These are phyloP conservation scores for Tamias sibiricus DNA, from an alignment of 2,113 vertebrate genomes.

Conservation along the genomic window DNA sequence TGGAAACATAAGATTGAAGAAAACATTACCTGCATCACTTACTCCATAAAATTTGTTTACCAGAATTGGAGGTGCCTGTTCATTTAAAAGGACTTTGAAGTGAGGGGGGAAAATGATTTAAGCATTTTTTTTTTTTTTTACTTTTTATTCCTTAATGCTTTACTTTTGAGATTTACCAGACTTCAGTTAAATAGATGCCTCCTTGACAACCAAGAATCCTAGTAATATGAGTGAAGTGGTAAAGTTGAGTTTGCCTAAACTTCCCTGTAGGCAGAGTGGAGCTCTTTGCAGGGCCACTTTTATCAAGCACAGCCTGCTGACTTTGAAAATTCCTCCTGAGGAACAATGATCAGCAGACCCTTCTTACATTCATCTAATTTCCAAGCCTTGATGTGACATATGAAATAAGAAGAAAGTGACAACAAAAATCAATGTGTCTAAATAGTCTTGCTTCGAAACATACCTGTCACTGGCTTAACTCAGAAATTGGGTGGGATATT, in stretches of 20 bases:
- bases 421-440: constrained; percentile 87
- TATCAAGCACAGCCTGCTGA: constrained; percentile 74
- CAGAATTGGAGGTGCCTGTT: constrained; percentile 76
- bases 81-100: constrained; percentile 84
- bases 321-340: constrained; percentile 84
- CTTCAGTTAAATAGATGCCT: constrained; percentile 75
- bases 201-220: constrained; percentile 64
- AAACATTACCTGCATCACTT: constrained; percentile 81
- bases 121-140: not conserved
- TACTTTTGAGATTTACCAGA: constrained; percentile 73
- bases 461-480: constrained; percentile 78
- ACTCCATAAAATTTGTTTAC: constrained; percentile 82
- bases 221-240: not conserved
- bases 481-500: constrained; percentile 75
- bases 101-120: constrained; percentile 69
- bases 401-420: constrained; percentile 86
- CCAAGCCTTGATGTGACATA: constrained; percentile 87
- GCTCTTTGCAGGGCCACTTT: constrained; percentile 74
- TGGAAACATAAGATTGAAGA: constrained; percentile 77
- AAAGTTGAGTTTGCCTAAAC: constrained; percentile 63
- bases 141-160: not conserved
- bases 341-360: constrained; percentile 80
- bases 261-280: constrained; percentile 64
- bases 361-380: constrained; percentile 84
- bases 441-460: constrained; percentile 83